Base-by-base conservation (phyloP, 1,140 invertebrate genomes). In the Drosophila lowei region DNA sequence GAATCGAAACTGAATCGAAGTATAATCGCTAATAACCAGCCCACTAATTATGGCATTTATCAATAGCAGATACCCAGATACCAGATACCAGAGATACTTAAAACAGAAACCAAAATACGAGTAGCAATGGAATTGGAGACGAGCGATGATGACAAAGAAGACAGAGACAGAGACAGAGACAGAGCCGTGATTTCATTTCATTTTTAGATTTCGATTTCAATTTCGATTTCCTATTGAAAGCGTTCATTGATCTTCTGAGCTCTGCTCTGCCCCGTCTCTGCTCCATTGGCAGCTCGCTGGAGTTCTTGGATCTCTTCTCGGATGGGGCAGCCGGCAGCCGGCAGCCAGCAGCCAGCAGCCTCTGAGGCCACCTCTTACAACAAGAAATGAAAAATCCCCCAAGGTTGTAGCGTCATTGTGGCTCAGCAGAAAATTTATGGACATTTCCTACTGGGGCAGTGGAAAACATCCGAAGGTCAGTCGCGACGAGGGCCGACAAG, bases 171-270 rank as follows among this genome's bases (percentile, higher is more conserved):
- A 71, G 30, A 43, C 48, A 15, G 50, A 47, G 21, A 43, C 21
- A 58, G 46, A 49, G 44, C 44, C 16, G 7, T 46, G 44, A 47
- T 47, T 47, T 47, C 11, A 21, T 30, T 56, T 63, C 16, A n/a
- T 6, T 25, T 56, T 62, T 25, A 2, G 64, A 70, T 83, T 84
- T 79, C 71, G 76, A 65, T 79, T 80, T 80, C 72, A 60, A 67
- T 79, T 79, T 80, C 62, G 80, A 74, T 85, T 86, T 85, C 81
- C 80, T 77, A 85, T 80, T 80, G 77, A 86, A 74, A 57, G 67
- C 81, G 81, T 85, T 85, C 80, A 77, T 85, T 86, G 80, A 85
- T 80, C 80, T 86, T 28, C 13, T 21, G 25, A 23, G 25, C 23
- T 23, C n/a, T 30, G 38, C 23, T 21, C 8, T 30, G 23, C 23